Evolutionary conservation across 2,797 vertebrate species (phyloP), one percentile per base, ranked within the genome.

Genomic region (Trematomus bernacchii): DNA sequence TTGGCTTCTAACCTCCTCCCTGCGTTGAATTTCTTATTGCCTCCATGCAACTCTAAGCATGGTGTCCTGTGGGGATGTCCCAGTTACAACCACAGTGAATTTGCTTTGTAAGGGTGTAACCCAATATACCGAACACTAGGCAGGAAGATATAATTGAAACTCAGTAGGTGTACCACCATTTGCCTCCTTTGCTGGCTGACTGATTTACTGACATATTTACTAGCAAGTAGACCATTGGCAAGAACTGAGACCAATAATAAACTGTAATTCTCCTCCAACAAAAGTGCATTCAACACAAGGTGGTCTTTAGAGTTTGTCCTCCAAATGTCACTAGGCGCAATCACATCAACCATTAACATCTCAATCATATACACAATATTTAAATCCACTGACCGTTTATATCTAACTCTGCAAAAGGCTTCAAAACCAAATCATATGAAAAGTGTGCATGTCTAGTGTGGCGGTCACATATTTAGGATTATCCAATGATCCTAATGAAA

Each of bases 21-120:
- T 53, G 46, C 52, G 55, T 74, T 77, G 61, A 70, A 76, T 69
- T 59, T 92, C 55, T 79, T 85, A 77, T 84, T 84, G 86, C 71
- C 66, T 88, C 71, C 21, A n/a, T 73, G 76, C 79, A 89, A 76
- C 89, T 82, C 86, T 78, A 82, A 82, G 60, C 58, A 72, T 67
- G 67, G 77, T 83, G 80, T 90, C 84, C 76, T 91, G 76, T 84
- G 88, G 84, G 73, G 80, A 86, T 90, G 84, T 71, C 88, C 92
- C 80, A 91, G 69, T 90, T 90, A 83, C 73, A 85, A 82, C 75
- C 77, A 79, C 23, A 67, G 37, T 59, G 50, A 64, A 72, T 61
- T 50, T 53, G 63, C 53, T 71, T 33, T 70, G 43, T 11, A 72
- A 70, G 54, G 71, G 47, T 73, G 51, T 27, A 73, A 47, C 47